Conservation (phyloP, 2,797 vertebrate genomes). For the Coranthus polyacanthus region DNA sequence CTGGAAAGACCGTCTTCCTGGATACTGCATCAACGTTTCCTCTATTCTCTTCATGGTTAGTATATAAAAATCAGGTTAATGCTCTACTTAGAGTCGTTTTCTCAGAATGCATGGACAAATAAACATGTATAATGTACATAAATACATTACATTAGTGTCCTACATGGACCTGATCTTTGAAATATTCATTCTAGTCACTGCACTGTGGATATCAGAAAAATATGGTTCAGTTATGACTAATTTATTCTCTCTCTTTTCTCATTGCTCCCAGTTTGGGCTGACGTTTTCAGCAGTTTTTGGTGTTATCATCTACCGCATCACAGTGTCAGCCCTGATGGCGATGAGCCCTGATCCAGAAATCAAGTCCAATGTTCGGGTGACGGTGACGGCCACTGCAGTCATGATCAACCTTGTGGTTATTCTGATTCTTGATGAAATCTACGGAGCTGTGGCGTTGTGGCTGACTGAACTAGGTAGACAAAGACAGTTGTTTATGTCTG, state of each 20-base stretch:
- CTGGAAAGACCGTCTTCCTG: conserved; percentile 93
- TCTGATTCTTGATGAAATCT: conserved; percentile 97
- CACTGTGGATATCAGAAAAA: conserved; percentile 12
- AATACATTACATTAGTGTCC: conserved; percentile 22
- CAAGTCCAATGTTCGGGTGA: conserved; percentile 91
- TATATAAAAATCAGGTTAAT: conserved; percentile 1
- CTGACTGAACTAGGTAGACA: conserved; percentile 94
- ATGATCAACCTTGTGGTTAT: conserved; percentile 97
- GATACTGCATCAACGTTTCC: conserved; percentile 92
- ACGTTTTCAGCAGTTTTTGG: conserved; percentile 95
- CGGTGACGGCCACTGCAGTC: conserved; percentile 94
- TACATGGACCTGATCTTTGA: conserved; percentile 27
- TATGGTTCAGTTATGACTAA: conserved; percentile 11
- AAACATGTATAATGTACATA: conserved; percentile 15
- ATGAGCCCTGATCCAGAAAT: conserved; percentile 90
- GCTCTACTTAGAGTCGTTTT: not conserved
- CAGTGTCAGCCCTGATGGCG: conserved; percentile 91
- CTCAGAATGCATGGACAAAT: not conserved
- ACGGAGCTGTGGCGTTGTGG: conserved; percentile 93
- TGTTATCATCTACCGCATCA: conserved; percentile 95
- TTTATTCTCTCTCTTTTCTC: conserved; percentile 10
- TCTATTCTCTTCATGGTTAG: conserved; percentile 96
- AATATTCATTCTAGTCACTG: conserved; percentile 33
- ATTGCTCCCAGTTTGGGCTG: conserved; percentile 88
- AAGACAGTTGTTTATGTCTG: not conserved